A percentile compares a stretch with the other conserved stretches of the same genome.
Conservation (phyloP, 2,797 vertebrate genomes). For the Miichthys miiuy region DNA sequence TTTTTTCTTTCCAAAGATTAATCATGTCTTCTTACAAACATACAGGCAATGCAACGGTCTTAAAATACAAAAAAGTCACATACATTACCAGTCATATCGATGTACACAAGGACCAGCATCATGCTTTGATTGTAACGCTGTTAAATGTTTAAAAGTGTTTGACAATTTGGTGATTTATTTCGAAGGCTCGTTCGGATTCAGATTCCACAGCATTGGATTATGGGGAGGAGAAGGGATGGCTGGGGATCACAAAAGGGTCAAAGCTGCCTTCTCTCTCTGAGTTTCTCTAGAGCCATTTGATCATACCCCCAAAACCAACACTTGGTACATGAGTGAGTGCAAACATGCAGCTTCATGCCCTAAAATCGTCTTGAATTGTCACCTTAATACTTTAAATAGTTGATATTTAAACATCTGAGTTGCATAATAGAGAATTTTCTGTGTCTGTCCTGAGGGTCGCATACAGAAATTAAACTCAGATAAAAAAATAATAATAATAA, state of each 20-base stretch:
- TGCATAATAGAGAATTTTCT: conserved; percentile 18
- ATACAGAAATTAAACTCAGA: conserved; percentile 50
- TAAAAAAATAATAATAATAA: conserved; percentile 31
- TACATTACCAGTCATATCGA: conserved; percentile 64
- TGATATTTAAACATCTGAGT: conserved; percentile 9
- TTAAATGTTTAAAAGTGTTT: conserved; percentile 37
- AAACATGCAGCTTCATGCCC: conserved; percentile 22
- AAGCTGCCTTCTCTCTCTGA: conserved; percentile 68
- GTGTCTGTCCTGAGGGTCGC: conserved; percentile 20
- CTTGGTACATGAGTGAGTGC: conserved; percentile 35
- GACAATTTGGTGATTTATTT: conserved; percentile 32
- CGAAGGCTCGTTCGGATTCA: conserved; percentile 43
- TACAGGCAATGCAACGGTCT: conserved; percentile 72
- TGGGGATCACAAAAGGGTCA: conserved; percentile 71
- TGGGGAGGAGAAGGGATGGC: conserved; percentile 51
- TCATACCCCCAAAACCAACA: conserved; percentile 69
- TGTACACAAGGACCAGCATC: conserved; percentile 70
- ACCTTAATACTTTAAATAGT: background rate
- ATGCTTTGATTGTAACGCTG: conserved; percentile 41
- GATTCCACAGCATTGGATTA: conserved; percentile 58
- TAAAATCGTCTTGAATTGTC: conserved; percentile 6
- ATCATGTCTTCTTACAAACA: conserved; percentile 80
- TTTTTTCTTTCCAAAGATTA: conserved; percentile 74
- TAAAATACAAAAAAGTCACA: conserved; percentile 68
- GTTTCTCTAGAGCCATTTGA: conserved; percentile 70